Percentiles rank a stretch among this genome's conserved stretches.
Conservation (phyloP, 2,113 vertebrate genomes). For the Podilymbus podiceps region DNA sequence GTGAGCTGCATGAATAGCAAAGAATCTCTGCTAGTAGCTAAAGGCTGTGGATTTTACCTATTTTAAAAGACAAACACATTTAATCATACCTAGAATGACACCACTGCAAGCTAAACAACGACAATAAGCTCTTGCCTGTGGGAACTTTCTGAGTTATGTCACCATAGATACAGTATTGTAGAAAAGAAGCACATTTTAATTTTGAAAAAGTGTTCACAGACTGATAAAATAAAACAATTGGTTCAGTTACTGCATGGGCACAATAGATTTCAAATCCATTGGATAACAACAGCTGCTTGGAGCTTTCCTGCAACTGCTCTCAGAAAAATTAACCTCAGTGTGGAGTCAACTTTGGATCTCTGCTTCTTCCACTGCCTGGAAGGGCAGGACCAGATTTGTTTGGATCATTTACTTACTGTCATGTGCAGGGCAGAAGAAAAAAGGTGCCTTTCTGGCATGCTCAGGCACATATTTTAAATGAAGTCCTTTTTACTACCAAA, state of each 20-base stretch:
- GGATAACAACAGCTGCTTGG: not conserved
- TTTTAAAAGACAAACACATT: conserved; percentile 55
- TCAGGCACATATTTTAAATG: not conserved
- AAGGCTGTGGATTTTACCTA: conserved; percentile 54
- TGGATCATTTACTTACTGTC: not conserved
- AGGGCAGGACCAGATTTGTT: not conserved
- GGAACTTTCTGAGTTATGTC: not conserved
- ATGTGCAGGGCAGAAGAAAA: not conserved
- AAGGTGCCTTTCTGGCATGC: not conserved
- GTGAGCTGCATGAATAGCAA: not conserved
- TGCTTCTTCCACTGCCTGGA: not conserved
- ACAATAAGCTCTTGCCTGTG: not conserved
- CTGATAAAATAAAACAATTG: not conserved
- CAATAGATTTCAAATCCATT: not conserved
- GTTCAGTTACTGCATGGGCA: not conserved
- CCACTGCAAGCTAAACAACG: conserved; percentile 41
- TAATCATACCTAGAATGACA: conserved; percentile 33
- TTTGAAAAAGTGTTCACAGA: not conserved
- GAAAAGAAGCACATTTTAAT: not conserved
- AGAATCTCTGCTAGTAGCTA: not conserved
- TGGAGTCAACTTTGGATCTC: not conserved
- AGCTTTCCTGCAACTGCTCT: not conserved
- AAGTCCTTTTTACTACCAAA: not conserved
- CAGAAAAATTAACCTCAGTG: not conserved
- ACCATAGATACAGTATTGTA: not conserved